Evolutionary conservation across 2,113 vertebrate species (phyloP).

Genomic region (Pygoscelis adeliae): DNA sequence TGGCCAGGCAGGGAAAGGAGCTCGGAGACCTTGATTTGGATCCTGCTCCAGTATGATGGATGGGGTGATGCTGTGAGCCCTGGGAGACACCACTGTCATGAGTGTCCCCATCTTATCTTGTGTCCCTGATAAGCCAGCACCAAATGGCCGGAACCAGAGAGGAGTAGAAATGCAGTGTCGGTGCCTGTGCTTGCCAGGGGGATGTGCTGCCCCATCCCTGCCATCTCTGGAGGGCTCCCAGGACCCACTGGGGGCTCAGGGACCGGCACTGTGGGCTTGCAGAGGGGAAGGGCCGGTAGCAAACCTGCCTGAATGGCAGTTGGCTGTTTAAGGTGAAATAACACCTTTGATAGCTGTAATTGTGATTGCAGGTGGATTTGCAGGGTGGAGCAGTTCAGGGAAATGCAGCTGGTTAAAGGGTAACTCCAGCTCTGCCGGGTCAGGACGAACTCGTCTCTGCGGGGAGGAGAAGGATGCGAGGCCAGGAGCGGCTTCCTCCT

Average conservation of each 20-base stretch:
- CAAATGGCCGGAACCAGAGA: background rate
- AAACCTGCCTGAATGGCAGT: background rate
- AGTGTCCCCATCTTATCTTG: background rate
- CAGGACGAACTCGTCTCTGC: background rate
- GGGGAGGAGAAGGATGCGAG: background rate
- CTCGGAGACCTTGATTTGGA: background rate
- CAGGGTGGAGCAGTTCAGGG: conserved; percentile 44
- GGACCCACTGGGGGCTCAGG: accelerated
- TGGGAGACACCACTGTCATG: background rate
- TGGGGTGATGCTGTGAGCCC: background rate
- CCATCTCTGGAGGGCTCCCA: background rate
- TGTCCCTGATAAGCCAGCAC: background rate
- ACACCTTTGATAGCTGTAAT: background rate
- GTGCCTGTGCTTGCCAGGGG: background rate
- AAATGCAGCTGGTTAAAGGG: conserved; percentile 45
- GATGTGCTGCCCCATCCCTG: background rate
- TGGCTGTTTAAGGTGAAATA: background rate
- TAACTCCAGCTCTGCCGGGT: background rate
- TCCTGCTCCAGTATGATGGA: background rate
- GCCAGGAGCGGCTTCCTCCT: background rate
- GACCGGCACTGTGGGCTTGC: background rate
- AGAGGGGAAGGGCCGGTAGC: background rate
- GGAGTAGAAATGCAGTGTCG: background rate
- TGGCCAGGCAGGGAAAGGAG: background rate
- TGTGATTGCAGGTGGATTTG: conserved; percentile 51